Percentiles rank a stretch among this genome's conserved stretches.
Evolutionary conservation across 2,113 vertebrate species (phyloP).

Genomic region (Phocoena phocoena): DNA sequence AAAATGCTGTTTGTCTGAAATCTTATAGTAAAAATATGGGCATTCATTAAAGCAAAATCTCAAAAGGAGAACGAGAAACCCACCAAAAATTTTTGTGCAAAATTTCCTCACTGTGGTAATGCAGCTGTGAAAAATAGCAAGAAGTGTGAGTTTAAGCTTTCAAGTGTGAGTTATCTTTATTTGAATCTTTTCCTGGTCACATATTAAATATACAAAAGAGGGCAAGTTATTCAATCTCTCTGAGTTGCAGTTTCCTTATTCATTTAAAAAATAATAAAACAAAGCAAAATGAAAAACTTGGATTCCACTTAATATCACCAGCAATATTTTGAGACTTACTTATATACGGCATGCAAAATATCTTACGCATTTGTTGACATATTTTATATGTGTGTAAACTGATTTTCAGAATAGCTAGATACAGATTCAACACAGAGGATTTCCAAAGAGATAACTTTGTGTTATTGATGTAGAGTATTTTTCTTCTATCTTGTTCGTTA

Average conservation of each 20-base stretch:
- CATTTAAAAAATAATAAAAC: background rate
- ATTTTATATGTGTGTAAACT: background rate
- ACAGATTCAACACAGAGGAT: background rate
- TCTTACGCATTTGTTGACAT: background rate
- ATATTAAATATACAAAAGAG: background rate
- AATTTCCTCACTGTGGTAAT: background rate
- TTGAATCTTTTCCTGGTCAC: background rate
- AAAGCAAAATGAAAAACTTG: background rate
- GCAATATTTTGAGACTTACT: background rate
- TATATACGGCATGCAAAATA: background rate
- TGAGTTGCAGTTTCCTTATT: background rate
- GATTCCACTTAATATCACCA: background rate
- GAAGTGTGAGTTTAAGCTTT: background rate
- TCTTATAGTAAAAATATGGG: constrained; percentile 12
- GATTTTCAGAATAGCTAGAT: background rate
- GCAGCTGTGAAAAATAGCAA: background rate
- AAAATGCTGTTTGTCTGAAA: constrained; percentile 63
- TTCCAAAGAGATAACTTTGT: background rate
- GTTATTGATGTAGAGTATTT: background rate
- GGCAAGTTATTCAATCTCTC: background rate
- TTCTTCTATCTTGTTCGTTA: background rate
- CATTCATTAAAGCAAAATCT: constrained; percentile 49
- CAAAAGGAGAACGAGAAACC: background rate
- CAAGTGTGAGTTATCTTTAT: background rate
- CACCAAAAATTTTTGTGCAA: background rate